These are phyloP conservation scores for Sipha flava DNA, from an alignment of 1,140 invertebrate genomes.

Conservation along the genomic window DNA sequence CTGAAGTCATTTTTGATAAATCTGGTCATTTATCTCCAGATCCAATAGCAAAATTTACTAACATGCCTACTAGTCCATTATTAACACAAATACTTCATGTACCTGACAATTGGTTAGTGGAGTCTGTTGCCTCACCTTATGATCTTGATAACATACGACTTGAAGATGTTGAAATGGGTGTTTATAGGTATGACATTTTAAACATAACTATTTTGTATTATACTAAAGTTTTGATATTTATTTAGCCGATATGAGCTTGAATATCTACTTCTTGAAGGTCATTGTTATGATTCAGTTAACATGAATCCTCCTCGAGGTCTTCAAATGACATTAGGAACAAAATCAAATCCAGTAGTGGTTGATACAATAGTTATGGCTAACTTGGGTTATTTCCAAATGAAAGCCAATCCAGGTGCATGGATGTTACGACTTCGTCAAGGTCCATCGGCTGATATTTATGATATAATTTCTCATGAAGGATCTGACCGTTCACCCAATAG, in stretches of 20 bases:
- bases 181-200: conserved; percentile 51
- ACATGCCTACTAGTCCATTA: conserved; percentile 81
- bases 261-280: conserved; percentile 85
- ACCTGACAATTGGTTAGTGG: conserved; percentile 98
- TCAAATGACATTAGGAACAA: conserved; percentile 89
- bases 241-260: conserved; percentile 84
- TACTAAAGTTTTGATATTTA: background rate
- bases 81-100: conserved; percentile 92
- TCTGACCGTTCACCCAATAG: conserved; percentile 60
- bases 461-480: conserved; percentile 68
- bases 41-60: conserved; percentile 73
- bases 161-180: conserved; percentile 70
- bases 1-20: conserved; percentile 70
- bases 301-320: conserved; percentile 92
- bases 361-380: conserved; percentile 99
- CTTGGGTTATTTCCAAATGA: conserved; percentile 93
- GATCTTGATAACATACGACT: conserved; percentile 97
- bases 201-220: background rate
- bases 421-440: conserved; percentile 76
- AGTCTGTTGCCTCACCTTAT: conserved; percentile 86
- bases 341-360: conserved; percentile 61
- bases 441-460: conserved; percentile 88
- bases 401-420: conserved; percentile 97
- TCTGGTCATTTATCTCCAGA: conserved; percentile 58
- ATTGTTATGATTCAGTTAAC: conserved; percentile 86